A percentile compares a stretch with the other conserved stretches of the same genome.
phyloP scores from a whole-genome alignment of 2,113 vertebrate species.

The Rhodinocichla rosea region DNA sequence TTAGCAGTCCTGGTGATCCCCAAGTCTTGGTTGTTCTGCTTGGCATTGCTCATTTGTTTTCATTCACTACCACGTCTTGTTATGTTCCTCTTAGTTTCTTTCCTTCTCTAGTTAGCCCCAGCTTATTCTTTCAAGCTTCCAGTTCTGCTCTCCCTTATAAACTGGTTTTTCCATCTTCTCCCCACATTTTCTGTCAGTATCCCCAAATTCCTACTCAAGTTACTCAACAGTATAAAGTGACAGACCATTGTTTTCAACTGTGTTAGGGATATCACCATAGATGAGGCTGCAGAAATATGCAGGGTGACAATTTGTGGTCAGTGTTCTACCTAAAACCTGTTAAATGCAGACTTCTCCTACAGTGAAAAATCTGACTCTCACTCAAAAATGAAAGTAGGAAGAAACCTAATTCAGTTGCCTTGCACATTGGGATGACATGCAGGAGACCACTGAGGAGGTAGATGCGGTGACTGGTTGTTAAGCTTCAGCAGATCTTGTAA shows the following conservation, averaged over 20 bases:
- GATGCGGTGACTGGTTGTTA: neutral
- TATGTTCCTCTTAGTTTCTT: neutral
- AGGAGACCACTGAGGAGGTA: neutral
- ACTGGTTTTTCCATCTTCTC: neutral
- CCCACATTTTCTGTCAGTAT: neutral
- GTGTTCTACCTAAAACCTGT: neutral
- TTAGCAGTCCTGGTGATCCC: neutral
- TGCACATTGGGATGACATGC: fast-evolving
- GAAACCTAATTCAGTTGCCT: neutral
- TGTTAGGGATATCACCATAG: neutral
- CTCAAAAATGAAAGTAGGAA: neutral
- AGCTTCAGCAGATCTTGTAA: neutral
- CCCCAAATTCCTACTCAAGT: neutral
- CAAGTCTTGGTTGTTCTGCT: neutral
- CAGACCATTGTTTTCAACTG: neutral
- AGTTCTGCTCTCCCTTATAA: neutral
- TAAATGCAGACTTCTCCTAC: neutral
- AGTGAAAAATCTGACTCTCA: neutral
- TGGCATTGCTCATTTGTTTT: neutral
- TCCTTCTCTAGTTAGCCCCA: neutral
- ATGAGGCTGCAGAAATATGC: neutral
- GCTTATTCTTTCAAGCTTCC: neutral
- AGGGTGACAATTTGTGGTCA: neutral
- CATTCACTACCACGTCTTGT: neutral
- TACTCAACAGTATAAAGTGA: neutral